Conservation (phyloP, 1,140 invertebrate genomes). For the Theocolax elegans region DNA sequence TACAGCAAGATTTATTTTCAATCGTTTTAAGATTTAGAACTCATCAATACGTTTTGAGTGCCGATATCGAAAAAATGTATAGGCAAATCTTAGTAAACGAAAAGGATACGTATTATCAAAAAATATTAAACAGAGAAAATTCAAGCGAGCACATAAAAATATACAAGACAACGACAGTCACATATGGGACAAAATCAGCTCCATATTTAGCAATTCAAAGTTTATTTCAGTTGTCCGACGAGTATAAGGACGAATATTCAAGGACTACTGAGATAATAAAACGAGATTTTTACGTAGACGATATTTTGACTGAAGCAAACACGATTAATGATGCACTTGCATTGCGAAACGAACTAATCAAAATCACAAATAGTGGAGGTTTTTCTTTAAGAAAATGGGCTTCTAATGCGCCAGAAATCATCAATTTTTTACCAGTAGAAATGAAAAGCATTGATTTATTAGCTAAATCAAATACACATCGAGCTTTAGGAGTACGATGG, state of each 20-base stretch:
- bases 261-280: too few species aligned
- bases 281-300: constrained; percentile 48
- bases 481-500: too few species aligned
- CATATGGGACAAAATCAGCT: constrained; percentile 40
- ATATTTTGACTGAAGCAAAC: constrained; percentile 37
- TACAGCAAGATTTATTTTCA: background rate
- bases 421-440: too few species aligned
- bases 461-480: too few species aligned
- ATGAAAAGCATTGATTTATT: too few species aligned
- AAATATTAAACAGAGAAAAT: constrained; percentile 49
- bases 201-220: constrained; percentile 42
- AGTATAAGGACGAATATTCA: constrained; percentile 25
- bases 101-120: constrained; percentile 48
- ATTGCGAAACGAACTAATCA: background rate
- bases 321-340: background rate
- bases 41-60: constrained; percentile 21
- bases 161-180: constrained; percentile 40
- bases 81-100: constrained; percentile 48
- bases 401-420: constrained; percentile 27
- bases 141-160: background rate
- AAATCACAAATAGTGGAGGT: background rate
- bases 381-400: constrained; percentile 47
- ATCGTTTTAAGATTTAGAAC: background rate
- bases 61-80: constrained; percentile 55
- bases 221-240: constrained; percentile 38